phyloP scores from a whole-genome alignment of 2,888 invertebrate species.

The Beris chalybata region DNA sequence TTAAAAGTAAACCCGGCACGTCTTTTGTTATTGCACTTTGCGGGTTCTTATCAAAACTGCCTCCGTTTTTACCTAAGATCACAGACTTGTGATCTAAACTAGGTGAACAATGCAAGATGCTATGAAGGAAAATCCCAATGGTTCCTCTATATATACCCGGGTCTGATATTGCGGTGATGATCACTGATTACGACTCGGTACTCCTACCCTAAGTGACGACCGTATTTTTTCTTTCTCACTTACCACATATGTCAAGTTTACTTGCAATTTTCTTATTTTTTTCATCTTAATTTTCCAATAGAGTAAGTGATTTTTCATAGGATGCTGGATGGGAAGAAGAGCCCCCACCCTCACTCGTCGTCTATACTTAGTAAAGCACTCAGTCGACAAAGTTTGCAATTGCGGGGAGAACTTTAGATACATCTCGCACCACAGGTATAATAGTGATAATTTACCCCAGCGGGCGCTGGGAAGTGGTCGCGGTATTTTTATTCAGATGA shows the following conservation, averaged over 20 bases:
- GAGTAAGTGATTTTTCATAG: neutral
- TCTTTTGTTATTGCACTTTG: no score
- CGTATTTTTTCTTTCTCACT: neutral
- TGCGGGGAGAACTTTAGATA: no score
- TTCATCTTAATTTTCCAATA: conserved; percentile 23
- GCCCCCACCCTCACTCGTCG: conserved; percentile 18
- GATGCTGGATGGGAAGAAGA: conserved; percentile 3
- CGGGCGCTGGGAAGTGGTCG: no score
- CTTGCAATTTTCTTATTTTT: conserved; percentile 28
- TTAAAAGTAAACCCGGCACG: no score
- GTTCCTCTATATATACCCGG: conserved; percentile 54
- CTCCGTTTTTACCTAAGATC: no score
- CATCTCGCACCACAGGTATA: no score
- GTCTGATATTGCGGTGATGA: conserved; percentile 1
- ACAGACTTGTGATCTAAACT: conserved; percentile 22
- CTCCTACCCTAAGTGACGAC: no score
- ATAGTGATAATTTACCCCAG: no score
- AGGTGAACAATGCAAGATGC: conserved; percentile 49
- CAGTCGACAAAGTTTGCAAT: no score
- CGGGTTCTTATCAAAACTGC: no score
- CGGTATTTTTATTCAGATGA: no score
- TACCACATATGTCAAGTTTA: conserved; percentile 24
- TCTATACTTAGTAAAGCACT: neutral
- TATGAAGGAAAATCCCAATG: conserved; percentile 56
- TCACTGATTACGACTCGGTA: no score